These are phyloP conservation scores for Euzetes globulus DNA, from an alignment of 2,888 invertebrate species.

Conservation along the genomic window DNA sequence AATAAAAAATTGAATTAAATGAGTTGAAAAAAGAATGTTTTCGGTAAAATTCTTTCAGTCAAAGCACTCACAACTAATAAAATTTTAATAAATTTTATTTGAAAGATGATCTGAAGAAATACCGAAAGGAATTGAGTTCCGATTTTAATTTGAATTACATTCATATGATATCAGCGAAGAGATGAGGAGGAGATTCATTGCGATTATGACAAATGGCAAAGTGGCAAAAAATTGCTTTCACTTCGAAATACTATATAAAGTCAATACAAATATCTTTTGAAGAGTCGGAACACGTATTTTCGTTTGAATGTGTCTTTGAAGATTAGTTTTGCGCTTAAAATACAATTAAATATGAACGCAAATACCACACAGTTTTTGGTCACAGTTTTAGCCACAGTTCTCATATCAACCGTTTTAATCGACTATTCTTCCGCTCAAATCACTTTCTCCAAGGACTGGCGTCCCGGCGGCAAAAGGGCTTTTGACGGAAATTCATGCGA, in stretches of 20 bases:
- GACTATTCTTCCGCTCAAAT: constrained; percentile 29
- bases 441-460: constrained; percentile 36
- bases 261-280: background rate
- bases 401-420: background rate
- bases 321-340: background rate
- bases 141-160: too few relatives aligned
- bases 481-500: background rate
- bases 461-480: constrained; percentile 33
- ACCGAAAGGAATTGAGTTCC: too few relatives aligned
- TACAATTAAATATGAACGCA: background rate
- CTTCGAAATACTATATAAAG: background rate
- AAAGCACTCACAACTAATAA: too few relatives aligned
- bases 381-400: background rate
- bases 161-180: background rate
- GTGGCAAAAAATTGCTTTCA: background rate
- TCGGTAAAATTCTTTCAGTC: too few relatives aligned
- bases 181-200: background rate
- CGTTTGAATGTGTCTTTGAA: background rate
- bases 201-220: background rate
- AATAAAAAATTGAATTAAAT: too few relatives aligned
- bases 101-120: too few relatives aligned
- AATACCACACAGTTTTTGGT: background rate
- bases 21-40: too few relatives aligned
- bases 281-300: background rate
- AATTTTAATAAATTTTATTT: too few relatives aligned